Evolutionary conservation across 2,888 invertebrate genomes (phyloP).

Genomic region (Lasioglossum lativentre): DNA sequence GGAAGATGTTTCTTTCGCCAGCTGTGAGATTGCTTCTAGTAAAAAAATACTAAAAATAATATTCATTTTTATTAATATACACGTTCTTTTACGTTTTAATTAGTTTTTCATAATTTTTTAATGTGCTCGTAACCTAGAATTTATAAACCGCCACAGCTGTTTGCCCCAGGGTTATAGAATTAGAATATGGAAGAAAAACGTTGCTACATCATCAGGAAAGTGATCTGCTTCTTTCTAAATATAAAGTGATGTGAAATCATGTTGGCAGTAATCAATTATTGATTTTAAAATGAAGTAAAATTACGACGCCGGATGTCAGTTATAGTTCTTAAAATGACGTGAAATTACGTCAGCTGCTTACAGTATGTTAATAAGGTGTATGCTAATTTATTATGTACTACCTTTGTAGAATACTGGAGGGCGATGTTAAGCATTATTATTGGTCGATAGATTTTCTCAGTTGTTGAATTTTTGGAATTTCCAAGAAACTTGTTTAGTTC

Average conservation of each 20-base stretch:
- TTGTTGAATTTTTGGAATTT: neutral
- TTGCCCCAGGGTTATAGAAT: neutral
- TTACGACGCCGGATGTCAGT: neutral
- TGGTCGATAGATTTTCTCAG: neutral
- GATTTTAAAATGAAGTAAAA: neutral
- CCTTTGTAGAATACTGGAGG: neutral
- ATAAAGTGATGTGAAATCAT: neutral
- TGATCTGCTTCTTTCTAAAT: neutral
- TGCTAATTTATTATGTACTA: neutral
- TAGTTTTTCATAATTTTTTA: neutral
- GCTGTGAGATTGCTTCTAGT: neutral
- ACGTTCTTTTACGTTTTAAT: neutral
- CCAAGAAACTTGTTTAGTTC: too few species aligned
- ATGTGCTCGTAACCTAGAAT: neutral
- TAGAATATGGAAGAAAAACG: neutral
- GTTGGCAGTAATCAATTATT: neutral
- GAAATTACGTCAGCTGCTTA: constrained; percentile 1
- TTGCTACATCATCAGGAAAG: neutral
- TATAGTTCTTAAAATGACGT: constrained; percentile 1
- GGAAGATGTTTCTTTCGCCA: neutral
- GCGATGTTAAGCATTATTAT: neutral
- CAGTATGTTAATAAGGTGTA: neutral
- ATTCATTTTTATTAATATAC: neutral
- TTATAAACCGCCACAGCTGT: neutral
- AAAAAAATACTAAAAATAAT: neutral